Evolutionary conservation across 2,113 vertebrate genomes (phyloP).

Genomic region (Mystacornis crossleyi): DNA sequence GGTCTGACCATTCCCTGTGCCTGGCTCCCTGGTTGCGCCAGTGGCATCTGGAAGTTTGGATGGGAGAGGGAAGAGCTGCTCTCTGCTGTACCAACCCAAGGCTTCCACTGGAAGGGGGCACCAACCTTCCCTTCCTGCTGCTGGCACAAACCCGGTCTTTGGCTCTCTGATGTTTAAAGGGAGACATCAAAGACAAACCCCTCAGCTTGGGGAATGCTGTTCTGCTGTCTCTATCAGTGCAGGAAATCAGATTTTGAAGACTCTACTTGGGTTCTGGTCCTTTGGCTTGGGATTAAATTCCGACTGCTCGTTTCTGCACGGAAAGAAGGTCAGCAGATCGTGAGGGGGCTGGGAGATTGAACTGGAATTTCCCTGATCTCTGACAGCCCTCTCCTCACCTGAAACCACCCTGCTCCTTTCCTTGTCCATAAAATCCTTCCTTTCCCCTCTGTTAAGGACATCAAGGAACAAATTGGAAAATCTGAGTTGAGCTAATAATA

Average conservation of each 20-base stretch:
- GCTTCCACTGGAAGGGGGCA: not conserved
- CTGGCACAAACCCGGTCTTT: not conserved
- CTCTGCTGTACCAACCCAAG: not conserved
- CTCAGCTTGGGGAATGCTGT: not conserved
- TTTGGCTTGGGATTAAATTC: not conserved
- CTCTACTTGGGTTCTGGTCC: not conserved
- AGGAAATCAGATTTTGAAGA: not conserved
- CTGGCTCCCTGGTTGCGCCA: not conserved
- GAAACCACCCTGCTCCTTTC: not conserved
- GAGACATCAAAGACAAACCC: not conserved
- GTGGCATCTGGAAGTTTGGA: not conserved
- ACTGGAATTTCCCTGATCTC: not conserved
- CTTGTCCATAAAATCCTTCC: not conserved
- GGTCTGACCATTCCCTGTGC: not conserved
- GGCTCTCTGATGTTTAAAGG: not conserved
- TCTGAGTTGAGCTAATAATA: not conserved
- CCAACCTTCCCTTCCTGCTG: not conserved
- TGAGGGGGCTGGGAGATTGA: not conserved
- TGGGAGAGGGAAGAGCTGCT: not conserved
- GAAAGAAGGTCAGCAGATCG: not conserved
- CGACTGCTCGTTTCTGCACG: not conserved
- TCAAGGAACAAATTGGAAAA: not conserved
- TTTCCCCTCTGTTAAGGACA: not conserved
- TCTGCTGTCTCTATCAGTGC: not conserved
- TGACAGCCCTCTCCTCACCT: not conserved